Conservation (phyloP, 2,113 vertebrate genomes). For the Baryphthengus martii region DNA sequence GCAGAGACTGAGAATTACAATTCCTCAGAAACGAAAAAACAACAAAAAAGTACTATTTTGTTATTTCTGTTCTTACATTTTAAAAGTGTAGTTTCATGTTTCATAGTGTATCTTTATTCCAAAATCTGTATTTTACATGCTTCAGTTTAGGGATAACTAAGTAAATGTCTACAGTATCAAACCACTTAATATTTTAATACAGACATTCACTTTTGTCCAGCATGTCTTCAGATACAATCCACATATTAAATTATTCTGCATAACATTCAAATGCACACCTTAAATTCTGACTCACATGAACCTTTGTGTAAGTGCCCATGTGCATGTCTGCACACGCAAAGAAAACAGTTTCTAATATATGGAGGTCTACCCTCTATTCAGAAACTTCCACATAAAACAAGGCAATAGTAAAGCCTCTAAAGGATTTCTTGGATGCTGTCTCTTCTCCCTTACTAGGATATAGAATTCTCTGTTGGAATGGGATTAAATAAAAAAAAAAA, state of each 20-base stretch:
- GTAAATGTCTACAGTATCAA: not conserved
- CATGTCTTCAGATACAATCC: not conserved
- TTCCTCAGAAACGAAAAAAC: not conserved
- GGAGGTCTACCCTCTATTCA: not conserved
- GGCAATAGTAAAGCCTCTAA: not conserved
- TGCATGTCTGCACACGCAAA: not conserved
- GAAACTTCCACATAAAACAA: not conserved
- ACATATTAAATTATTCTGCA: not conserved
- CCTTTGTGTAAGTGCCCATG: not conserved
- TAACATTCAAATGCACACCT: not conserved
- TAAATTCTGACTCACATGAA: not conserved
- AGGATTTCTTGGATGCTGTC: not conserved
- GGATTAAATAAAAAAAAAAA: not conserved
- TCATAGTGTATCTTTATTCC: not conserved
- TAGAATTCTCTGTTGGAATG: not conserved
- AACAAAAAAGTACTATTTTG: not conserved
- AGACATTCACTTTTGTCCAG: not conserved
- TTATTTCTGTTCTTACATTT: not conserved
- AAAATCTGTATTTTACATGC: not conserved
- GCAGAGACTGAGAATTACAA: not conserved
- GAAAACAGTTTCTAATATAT: not conserved
- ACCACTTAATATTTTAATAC: not conserved
- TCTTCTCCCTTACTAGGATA: slow-evolving; percentile 3
- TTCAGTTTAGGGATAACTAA: not conserved
- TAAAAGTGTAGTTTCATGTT: not conserved